Conservation (phyloP, 2,797 vertebrate genomes). For the Mastacembelus armatus region DNA sequence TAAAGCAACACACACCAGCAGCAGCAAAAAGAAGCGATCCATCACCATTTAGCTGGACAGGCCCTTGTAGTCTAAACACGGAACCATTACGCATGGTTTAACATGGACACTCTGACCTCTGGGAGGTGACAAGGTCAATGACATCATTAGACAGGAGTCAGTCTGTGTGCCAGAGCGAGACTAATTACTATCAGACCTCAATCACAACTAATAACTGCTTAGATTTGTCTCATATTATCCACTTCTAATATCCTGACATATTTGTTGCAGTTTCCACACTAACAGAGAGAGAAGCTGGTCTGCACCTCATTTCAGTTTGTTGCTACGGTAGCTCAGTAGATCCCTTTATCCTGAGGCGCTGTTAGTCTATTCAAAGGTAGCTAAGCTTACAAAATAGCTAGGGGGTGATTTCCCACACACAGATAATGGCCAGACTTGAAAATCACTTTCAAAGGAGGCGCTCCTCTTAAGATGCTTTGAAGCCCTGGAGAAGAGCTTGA, state of each 20-base stretch:
- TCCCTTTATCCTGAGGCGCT: slow-evolving; percentile 74
- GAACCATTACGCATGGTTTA: slow-evolving; percentile 83
- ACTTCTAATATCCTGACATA: slow-evolving; percentile 69
- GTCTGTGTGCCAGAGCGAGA: slow-evolving; percentile 65
- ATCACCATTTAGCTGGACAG: slow-evolving; percentile 83
- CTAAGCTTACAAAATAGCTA: slow-evolving; percentile 79
- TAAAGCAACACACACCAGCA: slow-evolving; percentile 80
- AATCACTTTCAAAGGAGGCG: slow-evolving; percentile 79
- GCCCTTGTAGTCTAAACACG: slow-evolving; percentile 82
- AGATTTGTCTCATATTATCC: slow-evolving; percentile 78
- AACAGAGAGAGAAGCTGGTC: slow-evolving; percentile 32
- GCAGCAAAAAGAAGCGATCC: slow-evolving; percentile 77
- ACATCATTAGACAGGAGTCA: slow-evolving; percentile 81
- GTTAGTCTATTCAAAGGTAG: slow-evolving; percentile 78
- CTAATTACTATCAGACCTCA: slow-evolving; percentile 84
- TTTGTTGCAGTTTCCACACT: slow-evolving; percentile 59
- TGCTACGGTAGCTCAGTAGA: slow-evolving; percentile 61
- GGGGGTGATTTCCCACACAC: slow-evolving; percentile 78
- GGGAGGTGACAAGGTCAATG: slow-evolving; percentile 82
- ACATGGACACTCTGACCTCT: slow-evolving; percentile 83
- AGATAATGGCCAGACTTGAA: slow-evolving; percentile 78
- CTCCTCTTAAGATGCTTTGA: slow-evolving; percentile 76
- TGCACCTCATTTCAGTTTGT: slow-evolving; percentile 58
- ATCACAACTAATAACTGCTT: slow-evolving; percentile 78
- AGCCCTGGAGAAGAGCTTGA: slow-evolving; percentile 64